Base-by-base conservation (phyloP, 2,797 vertebrate genomes). In the Sebastes trivittatus region DNA sequence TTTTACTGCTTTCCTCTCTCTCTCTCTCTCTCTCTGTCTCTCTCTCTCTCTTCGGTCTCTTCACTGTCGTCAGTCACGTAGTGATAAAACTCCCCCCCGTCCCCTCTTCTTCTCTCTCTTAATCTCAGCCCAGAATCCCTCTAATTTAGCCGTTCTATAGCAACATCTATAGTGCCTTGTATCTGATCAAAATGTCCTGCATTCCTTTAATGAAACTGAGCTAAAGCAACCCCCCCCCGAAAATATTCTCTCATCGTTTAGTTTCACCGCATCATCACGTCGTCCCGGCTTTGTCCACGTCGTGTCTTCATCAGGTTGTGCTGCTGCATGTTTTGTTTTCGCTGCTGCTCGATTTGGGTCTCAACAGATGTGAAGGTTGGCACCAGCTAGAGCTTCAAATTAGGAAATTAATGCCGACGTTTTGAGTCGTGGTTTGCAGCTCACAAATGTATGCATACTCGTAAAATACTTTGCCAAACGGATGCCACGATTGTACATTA, bases 121-220 rank as follows among this genome's bases (percentile, higher is more conserved):
- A 46, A 61, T 78, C 75, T 75, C 85, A 66, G 62, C 82, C 73
- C 67, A 46, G 23, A 23, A 52, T 76, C 72, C 46, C 73, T 77
- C 80, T 75, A 36, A 80, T 89, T 85, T 85, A 87, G 85, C 86
- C 89, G 78, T 93, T 92, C 93, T 94, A 93, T 95, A 95, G 94
- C 93, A 95, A 93, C 85, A 94, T 94, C 90, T 95, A 94, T 90
- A 91, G 96, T 96, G 96, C 96, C 96, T 96, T 96, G 94, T 95
- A 92, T 93, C 80, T 77, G 72, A 91, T 88, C 80, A 84, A 83
- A 92, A 93, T 11, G 77, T 93, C 93, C 93, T 90, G 77, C 88
- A 87, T 92, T 95, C 91, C 92, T 84, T 88, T 67, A 83, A 87
- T 64, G 34, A 85, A 84, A 80, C 84, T 32, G 32, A 91, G 76